phyloP scores from a whole-genome alignment of 1,140 invertebrate species.

The Parapsyche elsis region DNA sequence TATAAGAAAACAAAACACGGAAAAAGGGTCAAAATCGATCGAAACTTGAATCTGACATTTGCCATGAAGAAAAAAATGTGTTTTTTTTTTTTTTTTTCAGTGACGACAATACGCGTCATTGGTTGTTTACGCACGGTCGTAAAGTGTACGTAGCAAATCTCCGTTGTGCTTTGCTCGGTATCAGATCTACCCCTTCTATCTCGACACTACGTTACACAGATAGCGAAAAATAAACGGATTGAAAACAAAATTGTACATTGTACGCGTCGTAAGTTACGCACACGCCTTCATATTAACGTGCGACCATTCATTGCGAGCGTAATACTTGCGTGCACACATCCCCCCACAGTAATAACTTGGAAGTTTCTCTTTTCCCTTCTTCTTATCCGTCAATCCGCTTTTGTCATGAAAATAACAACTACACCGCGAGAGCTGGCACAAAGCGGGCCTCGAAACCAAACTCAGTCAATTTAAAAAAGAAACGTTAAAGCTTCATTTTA shows the following conservation, averaged over 20 bases:
- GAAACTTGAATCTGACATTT: too few species aligned
- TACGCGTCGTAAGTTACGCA: background rate
- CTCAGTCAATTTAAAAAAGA: constrained; percentile 48
- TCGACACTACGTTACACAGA: too few species aligned
- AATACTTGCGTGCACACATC: background rate
- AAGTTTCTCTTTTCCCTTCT: background rate
- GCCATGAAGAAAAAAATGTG: too few species aligned
- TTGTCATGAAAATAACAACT: constrained; percentile 17
- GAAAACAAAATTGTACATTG: background rate
- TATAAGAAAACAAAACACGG: too few species aligned
- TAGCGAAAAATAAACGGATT: too few species aligned
- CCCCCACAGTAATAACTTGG: background rate
- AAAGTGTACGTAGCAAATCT: background rate
- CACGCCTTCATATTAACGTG: background rate
- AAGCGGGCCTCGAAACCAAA: constrained; percentile 35
- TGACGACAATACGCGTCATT: constrained; percentile 1
- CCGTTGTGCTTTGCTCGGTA: background rate
- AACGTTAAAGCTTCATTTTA: constrained; percentile 51
- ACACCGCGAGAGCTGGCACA: background rate
- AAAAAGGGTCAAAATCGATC: too few species aligned
- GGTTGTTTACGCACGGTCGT: background rate
- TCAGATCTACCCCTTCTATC: too few species aligned
- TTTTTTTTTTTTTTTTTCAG: background rate
- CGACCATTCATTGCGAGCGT: background rate
- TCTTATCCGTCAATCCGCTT: constrained; percentile 23